These are phyloP conservation scores for Leptodactylus fallax DNA, from an alignment of 2,797 vertebrate species.

Conservation along the genomic window DNA sequence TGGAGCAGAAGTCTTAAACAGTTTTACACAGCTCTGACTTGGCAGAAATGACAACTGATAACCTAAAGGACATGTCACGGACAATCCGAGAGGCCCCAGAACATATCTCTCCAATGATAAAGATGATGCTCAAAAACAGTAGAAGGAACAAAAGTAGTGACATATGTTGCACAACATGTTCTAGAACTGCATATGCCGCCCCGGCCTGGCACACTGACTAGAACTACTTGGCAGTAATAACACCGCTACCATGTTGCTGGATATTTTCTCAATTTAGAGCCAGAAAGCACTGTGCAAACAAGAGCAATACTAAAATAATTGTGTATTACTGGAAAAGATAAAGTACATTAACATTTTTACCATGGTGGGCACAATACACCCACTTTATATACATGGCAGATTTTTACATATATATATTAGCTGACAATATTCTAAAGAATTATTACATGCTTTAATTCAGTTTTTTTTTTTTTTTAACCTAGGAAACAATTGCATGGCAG, in stretches of 20 bases:
- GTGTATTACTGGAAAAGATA: slow-evolving; percentile 3
- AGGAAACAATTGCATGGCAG: too few relatives aligned
- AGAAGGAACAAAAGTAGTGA: background rate
- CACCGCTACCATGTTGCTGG: slow-evolving; percentile 15
- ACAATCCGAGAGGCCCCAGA: slow-evolving; percentile 30
- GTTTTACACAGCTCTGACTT: slow-evolving; percentile 1
- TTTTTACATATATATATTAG: too few relatives aligned
- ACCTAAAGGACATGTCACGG: slow-evolving; percentile 13
- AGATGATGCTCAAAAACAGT: background rate
- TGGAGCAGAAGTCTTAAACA: background rate
- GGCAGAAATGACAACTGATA: slow-evolving; percentile 17
- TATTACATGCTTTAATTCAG: background rate
- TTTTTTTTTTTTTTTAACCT: background rate
- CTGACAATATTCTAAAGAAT: background rate
- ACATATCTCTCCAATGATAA: background rate
- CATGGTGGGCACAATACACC: background rate
- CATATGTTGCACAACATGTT: background rate
- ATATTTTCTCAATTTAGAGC: background rate
- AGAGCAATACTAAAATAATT: background rate
- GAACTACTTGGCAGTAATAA: background rate
- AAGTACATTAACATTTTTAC: background rate
- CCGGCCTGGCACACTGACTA: background rate
- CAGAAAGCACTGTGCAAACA: background rate
- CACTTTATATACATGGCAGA: background rate
- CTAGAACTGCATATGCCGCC: slow-evolving; percentile 3